phyloP scores from a whole-genome alignment of 1,140 invertebrate genomes.

The honey bee (Apis mellifera) region DNA sequence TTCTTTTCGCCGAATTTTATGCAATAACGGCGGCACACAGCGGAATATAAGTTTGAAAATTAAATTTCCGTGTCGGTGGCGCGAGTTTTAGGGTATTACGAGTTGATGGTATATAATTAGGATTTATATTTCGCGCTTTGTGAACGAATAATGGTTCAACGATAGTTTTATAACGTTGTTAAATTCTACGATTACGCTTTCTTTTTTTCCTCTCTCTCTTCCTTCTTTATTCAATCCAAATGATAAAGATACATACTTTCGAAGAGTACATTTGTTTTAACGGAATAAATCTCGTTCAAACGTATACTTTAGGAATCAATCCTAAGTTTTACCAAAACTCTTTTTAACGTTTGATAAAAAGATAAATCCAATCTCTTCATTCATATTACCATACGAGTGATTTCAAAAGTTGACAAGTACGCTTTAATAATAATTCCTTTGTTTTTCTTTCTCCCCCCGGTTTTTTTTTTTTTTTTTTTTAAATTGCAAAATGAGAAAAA shows the following conservation, averaged over 20 bases:
- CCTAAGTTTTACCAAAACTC: too few relatives aligned
- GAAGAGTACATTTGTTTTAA: too few relatives aligned
- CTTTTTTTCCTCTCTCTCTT: background rate
- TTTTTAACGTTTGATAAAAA: too few relatives aligned
- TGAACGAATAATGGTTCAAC: slow-evolving; percentile 1
- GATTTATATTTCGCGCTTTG: background rate
- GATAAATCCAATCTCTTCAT: too few relatives aligned
- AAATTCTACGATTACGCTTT: background rate
- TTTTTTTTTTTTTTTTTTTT: background rate
- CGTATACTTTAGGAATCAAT: too few relatives aligned
- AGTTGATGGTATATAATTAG: slow-evolving; percentile 6
- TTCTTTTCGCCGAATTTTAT: background rate
- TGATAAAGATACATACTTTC: too few relatives aligned
- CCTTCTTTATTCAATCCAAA: too few relatives aligned
- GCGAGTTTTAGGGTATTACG: background rate
- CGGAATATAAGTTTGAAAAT: slow-evolving; percentile 9
- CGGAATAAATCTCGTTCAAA: too few relatives aligned
- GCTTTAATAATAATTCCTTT: too few relatives aligned
- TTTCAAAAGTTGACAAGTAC: too few relatives aligned
- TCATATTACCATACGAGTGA: too few relatives aligned
- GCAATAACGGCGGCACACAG: background rate
- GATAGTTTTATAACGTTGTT: background rate
- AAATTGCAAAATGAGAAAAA: slow-evolving; percentile 17
- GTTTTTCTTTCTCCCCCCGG: background rate
- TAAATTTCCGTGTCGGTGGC: background rate